Conservation (phyloP, 2,888 invertebrate species). For the Acheta domesticus region DNA sequence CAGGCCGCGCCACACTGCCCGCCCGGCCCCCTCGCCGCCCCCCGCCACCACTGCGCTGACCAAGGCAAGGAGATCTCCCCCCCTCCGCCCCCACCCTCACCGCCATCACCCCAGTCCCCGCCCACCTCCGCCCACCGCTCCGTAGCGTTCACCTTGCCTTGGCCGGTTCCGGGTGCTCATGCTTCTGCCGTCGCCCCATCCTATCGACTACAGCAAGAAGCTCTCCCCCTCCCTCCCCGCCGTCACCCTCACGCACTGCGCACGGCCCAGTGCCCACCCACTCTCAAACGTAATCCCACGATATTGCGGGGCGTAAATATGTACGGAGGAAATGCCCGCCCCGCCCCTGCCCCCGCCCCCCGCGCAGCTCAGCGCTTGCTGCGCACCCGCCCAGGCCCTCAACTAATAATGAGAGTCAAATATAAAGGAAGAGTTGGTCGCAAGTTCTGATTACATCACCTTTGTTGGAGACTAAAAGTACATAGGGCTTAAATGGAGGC, state of each 20-base stretch:
- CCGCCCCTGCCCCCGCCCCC: not conserved
- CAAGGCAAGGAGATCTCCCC: no score
- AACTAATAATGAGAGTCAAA: conserved; percentile 7
- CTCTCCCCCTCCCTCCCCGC: not conserved
- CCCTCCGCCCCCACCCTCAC: no score
- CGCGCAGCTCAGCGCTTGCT: not conserved
- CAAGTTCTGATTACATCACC: conserved; percentile 10
- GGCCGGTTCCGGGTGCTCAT: no score
- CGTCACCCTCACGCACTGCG: not conserved
- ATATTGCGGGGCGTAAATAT: conserved; percentile 18
- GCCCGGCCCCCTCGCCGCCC: no score
- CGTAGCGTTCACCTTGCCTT: no score
- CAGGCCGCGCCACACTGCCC: no score
- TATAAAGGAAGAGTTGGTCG: not conserved
- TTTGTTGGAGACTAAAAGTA: not conserved
- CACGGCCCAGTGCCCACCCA: not conserved
- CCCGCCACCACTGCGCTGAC: no score
- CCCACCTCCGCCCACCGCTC: no score
- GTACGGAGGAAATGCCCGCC: not conserved
- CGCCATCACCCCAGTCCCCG: no score
- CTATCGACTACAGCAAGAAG: not conserved
- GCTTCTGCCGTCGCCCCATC: not conserved
- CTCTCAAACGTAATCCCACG: not conserved
- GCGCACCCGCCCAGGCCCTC: not conserved
- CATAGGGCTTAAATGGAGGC: no score